phyloP scores from a whole-genome alignment of 2,888 invertebrate genomes.

The Diachrysia chrysitis region DNA sequence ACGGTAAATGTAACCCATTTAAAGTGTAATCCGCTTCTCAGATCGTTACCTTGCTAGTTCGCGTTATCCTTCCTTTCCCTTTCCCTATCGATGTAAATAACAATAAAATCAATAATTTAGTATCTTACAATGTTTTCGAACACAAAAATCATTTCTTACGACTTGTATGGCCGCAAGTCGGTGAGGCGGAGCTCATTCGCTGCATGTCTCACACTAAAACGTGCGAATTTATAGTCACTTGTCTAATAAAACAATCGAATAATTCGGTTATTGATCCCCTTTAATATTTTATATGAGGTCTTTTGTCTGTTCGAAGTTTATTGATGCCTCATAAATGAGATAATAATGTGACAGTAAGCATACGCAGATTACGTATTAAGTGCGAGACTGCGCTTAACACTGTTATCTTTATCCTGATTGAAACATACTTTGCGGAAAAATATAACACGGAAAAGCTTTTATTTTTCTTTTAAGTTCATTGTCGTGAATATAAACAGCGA shows the following conservation, averaged over 20 bases:
- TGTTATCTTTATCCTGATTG: slow-evolving; percentile 59
- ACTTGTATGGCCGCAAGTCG: slow-evolving; percentile 60
- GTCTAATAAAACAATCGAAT: slow-evolving; percentile 84
- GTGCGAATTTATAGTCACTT: slow-evolving; percentile 75
- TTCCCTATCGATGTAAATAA: slow-evolving; percentile 58
- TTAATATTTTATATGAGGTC: slow-evolving; percentile 58
- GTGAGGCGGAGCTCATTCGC: slow-evolving; percentile 59
- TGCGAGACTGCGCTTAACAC: slow-evolving; percentile 26
- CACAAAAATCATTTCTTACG: slow-evolving; percentile 79
- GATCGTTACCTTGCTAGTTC: slow-evolving; percentile 41
- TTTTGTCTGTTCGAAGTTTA: slow-evolving; percentile 61
- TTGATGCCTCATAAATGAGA: slow-evolving; percentile 39
- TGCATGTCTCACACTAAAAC: slow-evolving; percentile 69
- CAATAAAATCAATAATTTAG: slow-evolving; percentile 68
- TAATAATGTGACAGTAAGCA: slow-evolving; percentile 37
- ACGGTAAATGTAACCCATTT: slow-evolving; percentile 22
- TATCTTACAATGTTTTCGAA: slow-evolving; percentile 67
- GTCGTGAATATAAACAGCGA: slow-evolving; percentile 69
- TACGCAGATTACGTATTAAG: slow-evolving; percentile 38
- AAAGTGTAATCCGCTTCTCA: slow-evolving; percentile 19
- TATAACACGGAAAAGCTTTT: slow-evolving; percentile 80
- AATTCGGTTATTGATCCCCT: slow-evolving; percentile 68
- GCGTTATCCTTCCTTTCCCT: slow-evolving; percentile 50
- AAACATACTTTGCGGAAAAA: slow-evolving; percentile 66
- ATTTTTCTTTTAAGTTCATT: slow-evolving; percentile 79